Evolutionary conservation across 2,113 vertebrate species (phyloP), one percentile per base, ranked within the genome.

Genomic region (Mellivora capensis): DNA sequence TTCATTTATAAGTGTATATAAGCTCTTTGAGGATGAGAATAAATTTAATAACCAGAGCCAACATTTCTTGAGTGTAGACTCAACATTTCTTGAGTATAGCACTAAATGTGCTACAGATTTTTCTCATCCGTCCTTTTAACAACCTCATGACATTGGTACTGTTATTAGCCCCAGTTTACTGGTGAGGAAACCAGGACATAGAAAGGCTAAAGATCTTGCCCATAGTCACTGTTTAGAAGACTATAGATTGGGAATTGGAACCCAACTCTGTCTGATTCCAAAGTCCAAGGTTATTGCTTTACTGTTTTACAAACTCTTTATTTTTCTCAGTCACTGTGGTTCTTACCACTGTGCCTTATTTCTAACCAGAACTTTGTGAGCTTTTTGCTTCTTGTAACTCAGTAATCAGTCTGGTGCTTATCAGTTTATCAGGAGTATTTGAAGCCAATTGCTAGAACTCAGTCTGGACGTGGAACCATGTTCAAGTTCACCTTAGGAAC

Each of bases 391-490:
- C 83, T 81, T 79, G 25, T 47, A 31, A 90, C 59, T 76, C 47
- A 14, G 37, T 72, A 77, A 37, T 77, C 29, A 42, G n/a, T 74
- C 39, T 17, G 39, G 5, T 67, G 87, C 29, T 96, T 69, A n/a
- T 20, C 64, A 69, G 64, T 69, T 95, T 96, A 49, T 83, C 18
- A 90, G 83, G 94, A 72, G 37, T 69, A 21, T 87, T 84, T 92
- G 95, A 96, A 91, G 42, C 9, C 72, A 72, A 94, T 94, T 67
- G 29, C 42, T 72, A 72, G 52, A 87, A 91, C 57, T 96, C 61
- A 84, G 39, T 77, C 37, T 97, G 76, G 90, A 92, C 44, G 59
- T 93, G 81, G 69, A 87, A 42, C 79, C 15, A 62, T 82, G 57
- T 92, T 96, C 47, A 92, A 37, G n/a, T 87, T 87, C 57, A 74